Percentiles rank a stretch among this genome's conserved stretches.
These are phyloP conservation scores for Belonocnema kinseyi DNA, from an alignment of 1,140 invertebrate genomes.

Conservation along the genomic window DNA sequence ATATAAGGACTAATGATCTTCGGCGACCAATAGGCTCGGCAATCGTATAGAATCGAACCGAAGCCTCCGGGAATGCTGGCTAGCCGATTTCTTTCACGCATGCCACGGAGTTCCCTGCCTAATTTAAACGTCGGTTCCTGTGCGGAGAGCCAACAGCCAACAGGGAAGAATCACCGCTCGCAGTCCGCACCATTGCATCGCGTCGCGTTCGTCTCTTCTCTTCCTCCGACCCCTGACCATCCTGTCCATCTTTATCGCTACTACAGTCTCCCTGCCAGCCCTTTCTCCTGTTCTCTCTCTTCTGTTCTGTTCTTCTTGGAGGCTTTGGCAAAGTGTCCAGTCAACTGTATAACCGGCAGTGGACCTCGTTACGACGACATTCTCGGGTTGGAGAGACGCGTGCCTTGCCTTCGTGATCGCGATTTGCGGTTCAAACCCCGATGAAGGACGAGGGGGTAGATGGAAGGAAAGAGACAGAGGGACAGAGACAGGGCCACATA, in stretches of 20 bases:
- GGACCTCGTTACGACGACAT: constrained; percentile 74
- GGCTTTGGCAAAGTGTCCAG: constrained; percentile 47
- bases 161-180: constrained; percentile 61
- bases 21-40: constrained; percentile 58
- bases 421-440: constrained; percentile 62
- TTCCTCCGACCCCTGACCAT: constrained; percentile 39
- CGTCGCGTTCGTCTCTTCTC: not conserved
- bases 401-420: constrained; percentile 74
- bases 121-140: constrained; percentile 72
- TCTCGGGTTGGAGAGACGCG: constrained; percentile 70
- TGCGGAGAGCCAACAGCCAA: constrained; percentile 34
- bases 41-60: constrained; percentile 69
- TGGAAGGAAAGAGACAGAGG: constrained; percentile 33
- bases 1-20: constrained; percentile 68
- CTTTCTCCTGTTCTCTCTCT: not conserved
- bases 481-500: constrained; percentile 39
- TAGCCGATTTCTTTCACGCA: constrained; percentile 66
- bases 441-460: constrained; percentile 16
- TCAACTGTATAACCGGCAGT: constrained; percentile 52
- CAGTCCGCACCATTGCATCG: too few relatives aligned
- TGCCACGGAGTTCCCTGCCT: constrained; percentile 71
- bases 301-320: constrained; percentile 42
- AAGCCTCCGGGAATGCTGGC: constrained; percentile 66
- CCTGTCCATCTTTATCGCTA: constrained; percentile 35
- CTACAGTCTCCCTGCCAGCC: constrained; percentile 30